phyloP scores from a whole-genome alignment of 2,888 invertebrate species.

The Clepsis dumicolana region DNA sequence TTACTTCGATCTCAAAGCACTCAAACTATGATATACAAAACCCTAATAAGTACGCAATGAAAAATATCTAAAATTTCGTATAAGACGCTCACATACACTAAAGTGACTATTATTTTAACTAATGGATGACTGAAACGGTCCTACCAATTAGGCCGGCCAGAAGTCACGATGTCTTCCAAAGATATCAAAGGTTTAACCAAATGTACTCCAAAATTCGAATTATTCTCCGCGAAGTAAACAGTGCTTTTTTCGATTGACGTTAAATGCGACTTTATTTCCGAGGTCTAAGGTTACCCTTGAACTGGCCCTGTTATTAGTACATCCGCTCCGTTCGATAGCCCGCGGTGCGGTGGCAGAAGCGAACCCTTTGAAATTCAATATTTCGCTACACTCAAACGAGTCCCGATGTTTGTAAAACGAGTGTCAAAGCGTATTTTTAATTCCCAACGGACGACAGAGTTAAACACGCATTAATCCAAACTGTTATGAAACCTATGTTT shows the following conservation, averaged over 20 bases:
- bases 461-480: background rate
- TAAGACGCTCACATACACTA: background rate
- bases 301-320: constrained; percentile 10
- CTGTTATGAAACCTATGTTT: background rate
- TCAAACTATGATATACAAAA: too few relatives aligned
- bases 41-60: too few relatives aligned
- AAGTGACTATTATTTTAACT: constrained; percentile 5
- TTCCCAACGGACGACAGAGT: constrained; percentile 11
- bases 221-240: constrained; percentile 5
- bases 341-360: constrained; percentile 5
- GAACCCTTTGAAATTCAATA: constrained; percentile 28
- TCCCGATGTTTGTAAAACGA: constrained; percentile 24
- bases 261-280: constrained; percentile 11
- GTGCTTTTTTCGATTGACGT: background rate
- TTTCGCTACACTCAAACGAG: constrained; percentile 11
- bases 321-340: background rate
- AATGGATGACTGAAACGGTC: constrained; percentile 1
- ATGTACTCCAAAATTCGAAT: background rate
- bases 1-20: too few relatives aligned
- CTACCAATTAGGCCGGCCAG: background rate
- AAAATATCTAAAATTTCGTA: background rate
- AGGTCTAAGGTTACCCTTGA: background rate
- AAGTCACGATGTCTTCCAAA: constrained; percentile 11
- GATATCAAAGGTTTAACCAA: constrained; percentile 11
- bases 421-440: constrained; percentile 24